phyloP scores from a whole-genome alignment of 2,113 vertebrate species.

The Rattus rattus region DNA sequence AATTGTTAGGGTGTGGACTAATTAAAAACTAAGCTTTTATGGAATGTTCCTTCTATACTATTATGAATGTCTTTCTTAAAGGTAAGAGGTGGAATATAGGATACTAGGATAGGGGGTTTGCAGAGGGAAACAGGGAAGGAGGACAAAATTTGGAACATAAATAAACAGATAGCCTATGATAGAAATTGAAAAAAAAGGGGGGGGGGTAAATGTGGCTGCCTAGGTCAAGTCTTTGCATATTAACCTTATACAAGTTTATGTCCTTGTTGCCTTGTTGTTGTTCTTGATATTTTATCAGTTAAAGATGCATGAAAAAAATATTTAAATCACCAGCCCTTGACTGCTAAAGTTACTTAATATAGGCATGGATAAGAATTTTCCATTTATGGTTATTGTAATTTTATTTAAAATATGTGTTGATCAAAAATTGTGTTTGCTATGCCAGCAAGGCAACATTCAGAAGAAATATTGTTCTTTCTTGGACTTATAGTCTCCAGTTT shows the following conservation, averaged over 20 bases:
- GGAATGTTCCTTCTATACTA: background rate
- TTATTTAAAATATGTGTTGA: conserved; percentile 54
- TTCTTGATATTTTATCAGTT: background rate
- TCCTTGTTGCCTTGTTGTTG: background rate
- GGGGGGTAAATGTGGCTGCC: background rate
- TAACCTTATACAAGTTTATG: background rate
- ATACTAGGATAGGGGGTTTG: too few relatives aligned
- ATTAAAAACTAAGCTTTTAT: background rate
- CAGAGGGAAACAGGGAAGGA: too few relatives aligned
- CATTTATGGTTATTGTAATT: conserved; percentile 62
- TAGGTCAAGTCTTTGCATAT: conserved; percentile 16
- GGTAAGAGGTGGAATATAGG: too few relatives aligned
- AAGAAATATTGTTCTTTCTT: conserved; percentile 62
- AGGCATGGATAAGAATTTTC: conserved; percentile 3
- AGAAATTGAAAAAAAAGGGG: too few relatives aligned
- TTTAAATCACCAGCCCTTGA: conserved; percentile 30
- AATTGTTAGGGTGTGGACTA: background rate
- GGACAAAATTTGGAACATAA: too few relatives aligned
- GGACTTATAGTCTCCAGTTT: conserved; percentile 33
- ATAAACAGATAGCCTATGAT: too few relatives aligned
- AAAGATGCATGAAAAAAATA: conserved; percentile 38
- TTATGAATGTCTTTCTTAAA: conserved; percentile 37
- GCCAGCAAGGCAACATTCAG: conserved; percentile 32
- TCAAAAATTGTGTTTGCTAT: conserved; percentile 56
- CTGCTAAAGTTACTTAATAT: conserved; percentile 57